Conservation (phyloP, 2,797 vertebrate genomes). For the Peromyscus melanophrys region DNA sequence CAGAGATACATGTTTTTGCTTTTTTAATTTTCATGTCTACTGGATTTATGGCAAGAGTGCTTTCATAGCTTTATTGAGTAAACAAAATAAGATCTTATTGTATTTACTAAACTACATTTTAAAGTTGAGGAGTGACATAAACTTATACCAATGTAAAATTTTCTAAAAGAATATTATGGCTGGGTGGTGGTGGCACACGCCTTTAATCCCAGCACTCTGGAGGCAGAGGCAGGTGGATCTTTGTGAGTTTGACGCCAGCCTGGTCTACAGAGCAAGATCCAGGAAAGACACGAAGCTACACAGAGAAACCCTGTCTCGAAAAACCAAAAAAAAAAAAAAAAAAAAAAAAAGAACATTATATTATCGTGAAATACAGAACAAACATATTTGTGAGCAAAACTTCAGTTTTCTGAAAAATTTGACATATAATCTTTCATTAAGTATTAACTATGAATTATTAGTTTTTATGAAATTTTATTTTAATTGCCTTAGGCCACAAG, state of each 20-base stretch:
- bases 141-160: constrained; percentile 1
- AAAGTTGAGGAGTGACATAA: not conserved
- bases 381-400: not conserved
- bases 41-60: not conserved
- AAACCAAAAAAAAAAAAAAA: no score
- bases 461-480: not conserved
- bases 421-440: constrained; percentile 27
- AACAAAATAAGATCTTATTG: not conserved
- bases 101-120: constrained; percentile 17
- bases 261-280: no score
- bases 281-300: no score
- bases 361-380: not conserved
- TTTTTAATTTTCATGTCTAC: not conserved
- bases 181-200: no score
- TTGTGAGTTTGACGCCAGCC: no score
- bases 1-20: not conserved
- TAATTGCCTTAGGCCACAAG: not conserved
- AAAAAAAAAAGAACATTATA: no score
- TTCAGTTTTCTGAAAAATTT: constrained; percentile 19
- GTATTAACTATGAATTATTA: not conserved
- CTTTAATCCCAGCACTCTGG: no score
- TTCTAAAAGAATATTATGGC: not conserved
- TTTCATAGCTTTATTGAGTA: not conserved
- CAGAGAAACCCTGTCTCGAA: no score
- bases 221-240: no score